A percentile compares a stretch with the other conserved stretches of the same genome.
Evolutionary conservation across 2,888 invertebrate species (phyloP).

Genomic region (Agriopis marginaria): DNA sequence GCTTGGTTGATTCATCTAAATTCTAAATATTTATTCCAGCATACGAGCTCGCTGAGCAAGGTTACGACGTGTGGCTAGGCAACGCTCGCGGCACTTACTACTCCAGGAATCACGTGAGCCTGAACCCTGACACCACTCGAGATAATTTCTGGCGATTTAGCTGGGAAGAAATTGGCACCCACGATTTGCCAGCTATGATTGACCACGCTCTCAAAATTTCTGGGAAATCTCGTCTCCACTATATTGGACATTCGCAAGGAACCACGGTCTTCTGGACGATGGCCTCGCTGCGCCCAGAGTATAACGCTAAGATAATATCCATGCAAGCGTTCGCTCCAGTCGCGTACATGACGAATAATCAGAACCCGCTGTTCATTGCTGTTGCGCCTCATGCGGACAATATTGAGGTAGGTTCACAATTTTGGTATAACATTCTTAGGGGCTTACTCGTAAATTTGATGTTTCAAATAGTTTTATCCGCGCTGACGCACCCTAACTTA

Average conservation of each 20-base stretch:
- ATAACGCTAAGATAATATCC: conserved; percentile 87
- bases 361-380: conserved; percentile 72
- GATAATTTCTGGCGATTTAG: conserved; percentile 88
- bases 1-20: too few relatives aligned
- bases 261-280: conserved; percentile 88
- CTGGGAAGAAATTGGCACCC: conserved; percentile 92
- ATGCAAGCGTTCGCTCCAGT: conserved; percentile 89
- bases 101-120: conserved; percentile 81
- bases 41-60: conserved; percentile 85
- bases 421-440: neutral
- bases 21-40: conserved; percentile 46
- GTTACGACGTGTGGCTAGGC: conserved; percentile 92
- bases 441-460: neutral
- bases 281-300: conserved; percentile 86
- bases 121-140: conserved; percentile 59
- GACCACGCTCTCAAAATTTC: conserved; percentile 88
- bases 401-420: conserved; percentile 60
- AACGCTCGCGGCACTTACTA: conserved; percentile 91
- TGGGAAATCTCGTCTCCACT: conserved; percentile 87
- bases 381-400: conserved; percentile 66
- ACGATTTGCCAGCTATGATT: conserved; percentile 92
- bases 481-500: too few relatives aligned
- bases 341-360: conserved; percentile 83
- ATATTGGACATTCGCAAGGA: conserved; percentile 91
- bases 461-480: too few relatives aligned